Evolutionary conservation across 2,113 vertebrate genomes (phyloP), one percentile per base, ranked within the genome.

Genomic region (Catharus fuscescens): DNA sequence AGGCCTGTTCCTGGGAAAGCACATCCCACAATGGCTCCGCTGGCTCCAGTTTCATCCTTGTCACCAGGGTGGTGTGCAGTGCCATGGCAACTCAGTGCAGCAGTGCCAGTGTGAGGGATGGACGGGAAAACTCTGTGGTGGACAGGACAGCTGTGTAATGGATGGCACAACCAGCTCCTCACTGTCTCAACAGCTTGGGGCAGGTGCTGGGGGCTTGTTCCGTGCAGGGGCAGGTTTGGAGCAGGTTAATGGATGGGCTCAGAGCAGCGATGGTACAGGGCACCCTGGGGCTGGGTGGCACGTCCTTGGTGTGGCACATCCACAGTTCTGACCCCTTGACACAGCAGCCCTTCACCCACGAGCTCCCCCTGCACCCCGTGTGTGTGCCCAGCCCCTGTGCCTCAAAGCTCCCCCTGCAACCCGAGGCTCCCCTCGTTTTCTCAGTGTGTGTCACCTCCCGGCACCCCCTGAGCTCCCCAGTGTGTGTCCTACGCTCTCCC

Each of bases 21-120:
- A 12, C 31, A 6, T 28, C n/a, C 61, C 2, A 6, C 32, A 19
- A 95, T 94, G 96, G 94, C 83, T 15, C 7, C 1, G 5, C 17
- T 4, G 92, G 92, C 78, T 97, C 81, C 25, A 6, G 73, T 97
- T 97, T 90, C 97, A 69, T 6, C 53, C 18, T n/a, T 31, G 36
- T 32, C 62, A 31, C 31, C 24, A 19, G 56, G 5, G 7, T 4
- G 23, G 32, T 14, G 90, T 6, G 3, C 36, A 10, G 81, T 18
- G 18, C 71, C 86, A 83, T 90, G 93, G 88, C 54, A 90, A 95
- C 94, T 1, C 3, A 9, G 21, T 5, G 8, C 44, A 17, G 57
- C 36, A 17, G 44, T 2, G 40, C 6, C 6, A 5, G 28, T 7
- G 52, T 6, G 40, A 36, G 1, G 60, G 76, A 10, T 2, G 18